Percentiles rank a stretch among this genome's conserved stretches.
Conservation (phyloP, 2,888 invertebrate genomes). For the Caenorhabditis virilis region DNA sequence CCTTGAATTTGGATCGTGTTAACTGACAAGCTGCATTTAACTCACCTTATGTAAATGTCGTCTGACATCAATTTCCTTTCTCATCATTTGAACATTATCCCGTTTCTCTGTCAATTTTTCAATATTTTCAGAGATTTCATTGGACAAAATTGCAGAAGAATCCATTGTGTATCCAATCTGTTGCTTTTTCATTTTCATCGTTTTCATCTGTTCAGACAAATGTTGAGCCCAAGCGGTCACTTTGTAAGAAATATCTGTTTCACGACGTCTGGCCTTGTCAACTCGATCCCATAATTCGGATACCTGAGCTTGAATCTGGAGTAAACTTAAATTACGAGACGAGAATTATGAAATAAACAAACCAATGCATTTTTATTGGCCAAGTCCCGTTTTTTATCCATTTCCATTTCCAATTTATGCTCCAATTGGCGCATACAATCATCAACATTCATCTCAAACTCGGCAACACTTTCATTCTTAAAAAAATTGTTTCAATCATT, state of each 20-base stretch:
- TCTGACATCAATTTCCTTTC: conserved; percentile 24
- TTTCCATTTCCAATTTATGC: conserved; percentile 13
- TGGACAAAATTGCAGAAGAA: conserved; percentile 17
- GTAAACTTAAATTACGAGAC: no score
- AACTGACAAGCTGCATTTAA: no score
- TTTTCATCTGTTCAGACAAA: conserved; percentile 23
- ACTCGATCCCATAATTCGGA: conserved; percentile 38
- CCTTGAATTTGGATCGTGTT: no score
- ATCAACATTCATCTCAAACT: conserved; percentile 30
- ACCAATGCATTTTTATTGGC: conserved; percentile 5
- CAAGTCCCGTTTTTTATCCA: conserved; percentile 17
- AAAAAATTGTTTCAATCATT: not conserved
- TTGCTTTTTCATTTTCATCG: conserved; percentile 20
- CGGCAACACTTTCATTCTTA: conserved; percentile 22
- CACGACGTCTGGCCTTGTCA: conserved; percentile 33
- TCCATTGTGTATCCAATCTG: conserved; percentile 25
- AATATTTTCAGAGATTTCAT: conserved; percentile 24
- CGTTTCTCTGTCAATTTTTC: conserved; percentile 24
- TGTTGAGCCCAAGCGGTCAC: conserved; percentile 34
- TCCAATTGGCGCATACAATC: conserved; percentile 14
- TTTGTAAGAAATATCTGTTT: conserved; percentile 26
- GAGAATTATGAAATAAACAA: not conserved
- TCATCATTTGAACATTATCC: conserved; percentile 22
- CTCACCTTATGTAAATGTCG: conserved; percentile 28
- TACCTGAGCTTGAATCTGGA: conserved; percentile 17